These are phyloP conservation scores for Drosophila persimilis DNA, from an alignment of 1,140 invertebrate species.

Conservation along the genomic window DNA sequence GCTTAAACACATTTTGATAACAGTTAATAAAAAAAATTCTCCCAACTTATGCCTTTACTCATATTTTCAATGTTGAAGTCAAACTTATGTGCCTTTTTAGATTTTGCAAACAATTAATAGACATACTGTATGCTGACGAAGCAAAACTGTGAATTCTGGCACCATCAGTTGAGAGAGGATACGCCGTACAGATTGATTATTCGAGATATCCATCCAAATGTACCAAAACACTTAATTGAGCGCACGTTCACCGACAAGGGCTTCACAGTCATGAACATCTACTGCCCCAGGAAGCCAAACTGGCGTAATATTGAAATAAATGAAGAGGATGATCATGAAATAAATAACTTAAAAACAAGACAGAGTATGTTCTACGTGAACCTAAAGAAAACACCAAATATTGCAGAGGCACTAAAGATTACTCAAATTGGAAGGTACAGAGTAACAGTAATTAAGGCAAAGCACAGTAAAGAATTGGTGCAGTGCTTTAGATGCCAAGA, in stretches of 20 bases:
- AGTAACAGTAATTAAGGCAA: conserved; percentile 14
- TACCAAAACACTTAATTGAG: conserved; percentile 21
- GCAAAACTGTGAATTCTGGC: conserved; percentile 31
- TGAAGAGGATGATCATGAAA: too few relatives aligned
- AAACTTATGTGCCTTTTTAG: too few relatives aligned
- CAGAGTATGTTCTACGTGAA: conserved; percentile 20
- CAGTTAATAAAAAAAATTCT: too few relatives aligned
- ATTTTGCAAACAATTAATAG: too few relatives aligned
- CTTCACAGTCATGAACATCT: conserved; percentile 21
- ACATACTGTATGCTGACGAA: background rate
- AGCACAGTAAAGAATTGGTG: conserved; percentile 7
- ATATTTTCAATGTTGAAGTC: too few relatives aligned
- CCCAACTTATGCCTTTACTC: too few relatives aligned
- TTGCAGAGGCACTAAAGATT: conserved; percentile 4
- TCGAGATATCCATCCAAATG: conserved; percentile 22
- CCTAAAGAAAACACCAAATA: conserved; percentile 5
- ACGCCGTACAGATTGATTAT: conserved; percentile 17
- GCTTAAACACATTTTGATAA: too few relatives aligned
- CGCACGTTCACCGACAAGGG: conserved; percentile 18
- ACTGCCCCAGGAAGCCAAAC: conserved; percentile 19
- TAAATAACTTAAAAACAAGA: background rate
- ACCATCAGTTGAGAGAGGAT: conserved; percentile 6
- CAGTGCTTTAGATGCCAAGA: conserved; percentile 26
- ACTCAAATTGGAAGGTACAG: background rate
- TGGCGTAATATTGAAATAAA: too few relatives aligned